phyloP scores from a whole-genome alignment of 2,797 vertebrate species.

The Psittacula echo region DNA sequence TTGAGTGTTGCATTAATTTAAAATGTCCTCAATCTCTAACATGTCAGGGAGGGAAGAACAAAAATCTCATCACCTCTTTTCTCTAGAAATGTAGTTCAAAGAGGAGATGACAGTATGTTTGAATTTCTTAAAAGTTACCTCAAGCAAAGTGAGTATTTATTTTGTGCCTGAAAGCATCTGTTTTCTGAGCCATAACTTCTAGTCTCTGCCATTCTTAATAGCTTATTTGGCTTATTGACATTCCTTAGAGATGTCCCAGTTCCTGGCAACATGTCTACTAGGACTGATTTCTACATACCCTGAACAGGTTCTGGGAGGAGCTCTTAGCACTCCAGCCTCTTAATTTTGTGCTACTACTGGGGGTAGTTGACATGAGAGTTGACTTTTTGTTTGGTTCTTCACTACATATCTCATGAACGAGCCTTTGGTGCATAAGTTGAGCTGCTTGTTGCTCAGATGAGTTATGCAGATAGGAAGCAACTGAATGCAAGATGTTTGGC shows the following conservation, averaged over 20 bases:
- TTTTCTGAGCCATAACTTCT: conserved; percentile 1
- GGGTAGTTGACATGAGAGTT: rapidly evolving
- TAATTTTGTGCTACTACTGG: background rate
- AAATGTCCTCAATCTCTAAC: background rate
- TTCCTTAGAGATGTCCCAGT: background rate
- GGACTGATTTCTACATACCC: background rate
- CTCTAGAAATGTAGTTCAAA: conserved; percentile 4
- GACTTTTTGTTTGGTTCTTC: background rate
- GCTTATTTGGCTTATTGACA: background rate
- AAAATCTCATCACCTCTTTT: background rate
- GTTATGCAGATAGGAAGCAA: background rate
- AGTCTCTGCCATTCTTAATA: background rate
- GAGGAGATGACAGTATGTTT: background rate
- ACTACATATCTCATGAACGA: background rate
- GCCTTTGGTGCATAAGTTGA: background rate
- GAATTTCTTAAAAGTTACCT: conserved; percentile 11
- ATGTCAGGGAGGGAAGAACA: background rate
- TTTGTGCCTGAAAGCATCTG: conserved; percentile 3
- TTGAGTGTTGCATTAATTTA: background rate
- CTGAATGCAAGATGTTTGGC: background rate
- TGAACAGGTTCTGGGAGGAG: background rate
- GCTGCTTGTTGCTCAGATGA: background rate
- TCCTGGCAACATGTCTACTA: background rate
- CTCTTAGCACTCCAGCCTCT: background rate
- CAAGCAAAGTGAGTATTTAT: conserved; percentile 21